Conservation (phyloP, 1,140 invertebrate genomes). For the Drosophila repletoides region DNA sequence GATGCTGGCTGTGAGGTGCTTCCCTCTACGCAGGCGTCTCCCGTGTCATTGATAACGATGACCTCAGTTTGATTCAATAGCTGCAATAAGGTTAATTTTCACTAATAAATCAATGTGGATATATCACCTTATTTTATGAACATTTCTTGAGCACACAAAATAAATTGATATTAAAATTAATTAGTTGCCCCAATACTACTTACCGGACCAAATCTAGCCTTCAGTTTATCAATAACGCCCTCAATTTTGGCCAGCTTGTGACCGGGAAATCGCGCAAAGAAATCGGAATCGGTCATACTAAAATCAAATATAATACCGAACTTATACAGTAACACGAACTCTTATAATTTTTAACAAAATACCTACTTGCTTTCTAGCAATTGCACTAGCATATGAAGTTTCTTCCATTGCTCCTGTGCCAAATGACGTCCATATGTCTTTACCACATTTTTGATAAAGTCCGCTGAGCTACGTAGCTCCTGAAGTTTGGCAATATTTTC, state of each 20-base stretch:
- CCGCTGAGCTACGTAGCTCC: conserved; percentile 20
- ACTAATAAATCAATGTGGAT: background rate
- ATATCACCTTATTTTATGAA: no score
- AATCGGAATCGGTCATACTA: background rate
- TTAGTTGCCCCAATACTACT: background rate
- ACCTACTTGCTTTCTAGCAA: conserved; percentile 51
- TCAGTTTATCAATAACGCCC: conserved; percentile 33
- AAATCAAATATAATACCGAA: background rate
- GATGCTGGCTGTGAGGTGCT: background rate
- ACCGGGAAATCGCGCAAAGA: background rate
- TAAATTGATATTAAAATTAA: background rate
- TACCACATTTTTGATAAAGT: conserved; percentile 40
- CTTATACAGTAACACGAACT: background rate
- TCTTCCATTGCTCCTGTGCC: conserved; percentile 19
- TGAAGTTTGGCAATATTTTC: conserved; percentile 8
- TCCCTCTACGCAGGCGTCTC: background rate
- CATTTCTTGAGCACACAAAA: no score
- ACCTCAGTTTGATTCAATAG: conserved; percentile 8
- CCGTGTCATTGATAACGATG: conserved; percentile 14
- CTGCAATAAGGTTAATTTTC: conserved; percentile 6
- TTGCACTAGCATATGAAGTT: conserved; percentile 15
- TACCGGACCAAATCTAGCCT: conserved; percentile 42
- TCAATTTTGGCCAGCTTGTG: conserved; percentile 42
- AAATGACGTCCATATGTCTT: background rate
- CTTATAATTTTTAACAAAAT: no score